Evolutionary conservation across 2,888 invertebrate genomes (phyloP).

Genomic region (Hydrotaea cyrtoneurina): DNA sequence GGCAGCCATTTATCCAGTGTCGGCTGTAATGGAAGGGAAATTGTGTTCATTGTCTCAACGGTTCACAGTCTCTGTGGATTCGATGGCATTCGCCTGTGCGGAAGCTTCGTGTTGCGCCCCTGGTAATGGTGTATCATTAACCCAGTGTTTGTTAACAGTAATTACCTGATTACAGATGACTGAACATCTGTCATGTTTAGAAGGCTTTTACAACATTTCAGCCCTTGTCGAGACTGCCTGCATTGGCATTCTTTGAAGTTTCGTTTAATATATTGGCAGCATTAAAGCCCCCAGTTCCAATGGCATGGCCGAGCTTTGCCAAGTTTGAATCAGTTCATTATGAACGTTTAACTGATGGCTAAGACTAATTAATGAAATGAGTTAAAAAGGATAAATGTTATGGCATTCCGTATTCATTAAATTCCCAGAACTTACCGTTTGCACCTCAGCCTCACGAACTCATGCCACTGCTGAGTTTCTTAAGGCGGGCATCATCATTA

Average conservation of each 20-base stretch:
- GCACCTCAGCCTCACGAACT: background rate
- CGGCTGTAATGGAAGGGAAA: background rate
- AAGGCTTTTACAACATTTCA: background rate
- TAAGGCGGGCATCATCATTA: conserved; percentile 16
- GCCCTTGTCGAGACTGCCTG: background rate
- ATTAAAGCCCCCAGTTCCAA: background rate
- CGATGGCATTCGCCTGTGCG: background rate
- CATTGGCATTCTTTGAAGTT: background rate
- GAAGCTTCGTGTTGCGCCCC: background rate
- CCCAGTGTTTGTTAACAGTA: conserved; percentile 36
- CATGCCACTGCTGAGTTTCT: background rate
- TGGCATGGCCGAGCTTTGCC: conserved; percentile 9
- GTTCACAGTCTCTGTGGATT: background rate
- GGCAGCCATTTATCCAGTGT: background rate
- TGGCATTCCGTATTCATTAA: conserved; percentile 44
- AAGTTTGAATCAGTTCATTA: conserved; percentile 37
- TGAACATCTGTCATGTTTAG: conserved; percentile 43
- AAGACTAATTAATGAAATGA: conserved; percentile 40
- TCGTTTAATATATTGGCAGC: background rate
- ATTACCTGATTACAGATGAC: conserved; percentile 45
- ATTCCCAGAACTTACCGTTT: background rate
- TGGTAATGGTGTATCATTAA: conserved; percentile 33
- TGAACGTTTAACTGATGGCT: conserved; percentile 24
- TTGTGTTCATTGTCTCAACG: background rate
- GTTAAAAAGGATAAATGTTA: conserved; percentile 34